Evolutionary conservation across 2,888 invertebrate genomes (phyloP), one percentile per base, ranked within the genome.

Genomic region (Fragum sueziense): DNA sequence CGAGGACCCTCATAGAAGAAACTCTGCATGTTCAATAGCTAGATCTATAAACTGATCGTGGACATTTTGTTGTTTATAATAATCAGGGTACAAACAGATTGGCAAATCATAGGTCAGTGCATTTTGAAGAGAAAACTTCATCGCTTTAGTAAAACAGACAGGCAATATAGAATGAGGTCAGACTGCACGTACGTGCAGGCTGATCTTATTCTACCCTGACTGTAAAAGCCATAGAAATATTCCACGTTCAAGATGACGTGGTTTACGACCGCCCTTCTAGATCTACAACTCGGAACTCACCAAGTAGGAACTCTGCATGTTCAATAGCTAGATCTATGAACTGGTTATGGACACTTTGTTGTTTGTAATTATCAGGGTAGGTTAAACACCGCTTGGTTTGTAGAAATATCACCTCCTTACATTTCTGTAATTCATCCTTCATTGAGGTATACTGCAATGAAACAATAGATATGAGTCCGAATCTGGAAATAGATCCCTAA

Each of bases 301-400:
- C 83, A 62, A 79, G 61, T 4, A 80, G 67, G n/a, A 74, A 67
- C 2, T 80, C 81, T 33, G 80, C 83, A 41, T 90, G 87, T 52
- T 88, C 85, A 31, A 87, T 75, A 76, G 84, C 88, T 1, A 91
- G 74, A 65, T 88, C 85, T 27, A 90, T 78, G 59, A 90, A 87
- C 76, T 91, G 91, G 37, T 80, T 76, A 11, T 84, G 75, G 22
- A 89, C 81, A 33, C 80, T 80, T 75, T 90, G 90, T 33, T 81
- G 79, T 22, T 82, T 84, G 68, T 86, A 88, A 14, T 88, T 69
- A 11, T 84, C 86, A 22, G 89, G 88, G 71, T 89, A 88, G 65
- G 88, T 87, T 29, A 91, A 78, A 82, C 89, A 89, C 54, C 86
- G 88, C 51, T 85, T 85, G 52, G 89, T 82, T 69, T 90, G 90